These are phyloP conservation scores for Micromesistius poutassou DNA, from an alignment of 2,797 vertebrate genomes.

Conservation along the genomic window DNA sequence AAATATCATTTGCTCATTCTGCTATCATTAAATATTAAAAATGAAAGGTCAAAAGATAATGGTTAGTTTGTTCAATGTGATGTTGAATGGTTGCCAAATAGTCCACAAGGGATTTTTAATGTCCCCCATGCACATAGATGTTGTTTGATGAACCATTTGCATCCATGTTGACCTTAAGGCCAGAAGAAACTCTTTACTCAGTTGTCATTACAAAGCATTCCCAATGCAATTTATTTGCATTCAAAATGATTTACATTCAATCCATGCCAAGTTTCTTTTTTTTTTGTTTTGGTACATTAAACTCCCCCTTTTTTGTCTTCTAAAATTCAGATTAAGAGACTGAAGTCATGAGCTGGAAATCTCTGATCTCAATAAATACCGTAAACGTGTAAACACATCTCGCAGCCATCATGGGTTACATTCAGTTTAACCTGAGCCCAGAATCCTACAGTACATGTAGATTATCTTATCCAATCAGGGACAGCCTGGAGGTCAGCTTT, in stretches of 20 bases:
- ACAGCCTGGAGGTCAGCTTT: background rate
- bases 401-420: constrained; percentile 28
- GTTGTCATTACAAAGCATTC: constrained; percentile 28
- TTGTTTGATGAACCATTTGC: constrained; percentile 82
- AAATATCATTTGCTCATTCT: constrained; percentile 36
- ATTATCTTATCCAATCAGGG: background rate
- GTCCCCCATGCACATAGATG: constrained; percentile 11
- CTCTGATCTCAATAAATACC: constrained; percentile 17
- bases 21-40: constrained; percentile 49
- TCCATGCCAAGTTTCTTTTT: constrained; percentile 56
- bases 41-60: constrained; percentile 24
- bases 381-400: constrained; percentile 21
- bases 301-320: constrained; percentile 15
- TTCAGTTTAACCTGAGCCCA: constrained; percentile 48
- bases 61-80: constrained; percentile 30
- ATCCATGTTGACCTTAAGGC: constrained; percentile 62
- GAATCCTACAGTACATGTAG: constrained; percentile 38
- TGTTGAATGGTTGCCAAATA: constrained; percentile 17
- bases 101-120: constrained; percentile 2
- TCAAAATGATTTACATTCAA: constrained; percentile 23
- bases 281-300: constrained; percentile 24
- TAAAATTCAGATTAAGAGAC: background rate
- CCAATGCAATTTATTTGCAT: constrained; percentile 62
- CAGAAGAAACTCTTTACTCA: constrained; percentile 8
- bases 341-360: background rate